Base-by-base conservation (phyloP, 2,888 invertebrate genomes). In the Cerastis rubricosa region DNA sequence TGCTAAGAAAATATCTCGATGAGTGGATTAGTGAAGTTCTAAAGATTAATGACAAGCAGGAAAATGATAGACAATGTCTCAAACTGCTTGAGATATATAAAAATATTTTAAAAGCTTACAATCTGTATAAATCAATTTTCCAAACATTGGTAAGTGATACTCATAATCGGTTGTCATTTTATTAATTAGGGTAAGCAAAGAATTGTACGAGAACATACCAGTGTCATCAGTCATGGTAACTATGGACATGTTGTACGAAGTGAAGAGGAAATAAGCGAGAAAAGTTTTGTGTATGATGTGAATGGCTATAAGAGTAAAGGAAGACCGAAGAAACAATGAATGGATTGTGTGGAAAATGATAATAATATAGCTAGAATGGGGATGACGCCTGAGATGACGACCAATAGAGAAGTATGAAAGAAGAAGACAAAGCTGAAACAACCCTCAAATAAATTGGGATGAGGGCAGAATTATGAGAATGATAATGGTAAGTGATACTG, bases 141-240 rank as follows among this genome's bases (percentile, higher is more conserved):
- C 81, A 85, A 76, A 19, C 57, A 29, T 43, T 80, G 78, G 88
- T 88, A 68, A 85, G 70, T 74, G 40, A 57, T 19, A 59, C 17
- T n/a, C 19, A 17, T 19, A 29, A 59, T 59, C 17, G 59, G 17
- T 59, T 29, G 29, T 17, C 8, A 29, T n/a, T n/a, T n/a, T n/a
- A n/a, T n/a, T n/a, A n/a, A n/a, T n/a, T n/a, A n/a, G n/a, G n/a
- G n/a, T n/a, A n/a, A n/a, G n/a, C n/a, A n/a, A n/a, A n/a, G n/a
- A n/a, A n/a, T n/a, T n/a, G n/a, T n/a, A n/a, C n/a, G n/a, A n/a
- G n/a, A n/a, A n/a, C n/a, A n/a, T n/a, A n/a, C n/a, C n/a, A n/a
- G n/a, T n/a, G n/a, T n/a, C n/a, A n/a, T n/a, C n/a, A n/a, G n/a
- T n/a, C n/a, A n/a, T 29, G 17, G 25, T 57, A 59, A 29, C 17